phyloP scores from a whole-genome alignment of 2,888 invertebrate species.

The Listrodromus nycthemerus region DNA sequence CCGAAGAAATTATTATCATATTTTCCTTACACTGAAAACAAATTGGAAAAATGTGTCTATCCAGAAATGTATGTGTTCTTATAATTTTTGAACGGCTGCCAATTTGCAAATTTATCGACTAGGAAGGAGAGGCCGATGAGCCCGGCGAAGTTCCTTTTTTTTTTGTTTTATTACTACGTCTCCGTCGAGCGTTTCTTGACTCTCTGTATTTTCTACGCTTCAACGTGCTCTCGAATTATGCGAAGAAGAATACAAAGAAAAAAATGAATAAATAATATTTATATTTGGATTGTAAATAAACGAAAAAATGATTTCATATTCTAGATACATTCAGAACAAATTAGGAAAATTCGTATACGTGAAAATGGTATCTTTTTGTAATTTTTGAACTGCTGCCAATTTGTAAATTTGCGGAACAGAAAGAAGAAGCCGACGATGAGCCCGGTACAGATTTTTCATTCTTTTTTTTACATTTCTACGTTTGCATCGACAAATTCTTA shows the following conservation, averaged over 20 bases:
- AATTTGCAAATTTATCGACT: conserved; percentile 68
- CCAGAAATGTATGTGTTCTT: no score
- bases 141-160: conserved; percentile 32
- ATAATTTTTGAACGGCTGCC: conserved; percentile 65
- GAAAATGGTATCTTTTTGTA: no score
- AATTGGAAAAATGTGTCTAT: no score
- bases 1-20: no score
- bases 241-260: not conserved
- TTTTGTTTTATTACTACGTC: not conserved
- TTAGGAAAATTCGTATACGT: no score
- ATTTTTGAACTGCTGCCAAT: conserved; percentile 70
- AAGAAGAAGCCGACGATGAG: conserved; percentile 61
- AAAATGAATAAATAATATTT: no score
- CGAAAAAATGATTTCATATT: no score
- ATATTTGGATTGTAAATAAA: no score
- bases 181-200: not conserved
- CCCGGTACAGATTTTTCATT: conserved; percentile 38
- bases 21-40: no score
- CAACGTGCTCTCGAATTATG: not conserved
- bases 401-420: conserved; percentile 66
- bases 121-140: conserved; percentile 63
- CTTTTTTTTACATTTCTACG: not conserved
- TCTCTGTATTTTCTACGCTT: not conserved
- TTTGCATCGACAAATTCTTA: not conserved
- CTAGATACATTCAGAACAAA: no score